These are phyloP conservation scores for Dryobotodes eremita DNA, from an alignment of 2,888 invertebrate species.

Conservation along the genomic window DNA sequence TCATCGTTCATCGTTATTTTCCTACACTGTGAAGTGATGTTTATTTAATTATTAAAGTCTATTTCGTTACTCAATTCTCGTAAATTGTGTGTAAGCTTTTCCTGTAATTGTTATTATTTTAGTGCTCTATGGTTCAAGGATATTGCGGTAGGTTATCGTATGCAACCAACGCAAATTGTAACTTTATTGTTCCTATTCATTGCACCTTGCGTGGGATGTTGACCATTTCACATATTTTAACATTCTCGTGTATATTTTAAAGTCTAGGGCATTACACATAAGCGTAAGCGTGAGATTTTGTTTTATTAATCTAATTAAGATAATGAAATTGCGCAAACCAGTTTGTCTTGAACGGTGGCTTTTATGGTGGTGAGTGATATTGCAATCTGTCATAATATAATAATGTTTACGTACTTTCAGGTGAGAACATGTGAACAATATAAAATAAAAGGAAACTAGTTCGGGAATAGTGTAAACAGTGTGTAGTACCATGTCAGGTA, in stretches of 20 bases:
- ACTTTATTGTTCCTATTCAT: conserved; percentile 75
- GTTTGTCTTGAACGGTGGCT: conserved; percentile 39
- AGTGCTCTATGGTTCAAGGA: conserved; percentile 72
- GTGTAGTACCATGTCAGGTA: conserved; percentile 90
- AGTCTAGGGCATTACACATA: conserved; percentile 18
- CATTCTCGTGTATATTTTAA: conserved; percentile 41
- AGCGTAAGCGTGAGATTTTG: conserved; percentile 7
- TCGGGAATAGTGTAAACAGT: conserved; percentile 74
- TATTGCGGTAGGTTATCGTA: conserved; percentile 76
- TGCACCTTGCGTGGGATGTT: conserved; percentile 87
- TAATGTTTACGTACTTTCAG: conserved; percentile 76
- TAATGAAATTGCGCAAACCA: conserved; percentile 44
- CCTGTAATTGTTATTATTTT: conserved; percentile 39
- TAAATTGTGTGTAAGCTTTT: conserved; percentile 49
- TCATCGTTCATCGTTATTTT: conserved; percentile 64
- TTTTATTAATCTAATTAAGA: conserved; percentile 50
- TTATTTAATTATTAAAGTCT: conserved; percentile 61
- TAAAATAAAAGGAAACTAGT: conserved; percentile 73
- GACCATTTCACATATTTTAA: conserved; percentile 72
- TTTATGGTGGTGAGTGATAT: conserved; percentile 45
- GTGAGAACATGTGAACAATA: conserved; percentile 81
- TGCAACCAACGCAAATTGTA: conserved; percentile 71
- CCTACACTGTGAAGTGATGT: conserved; percentile 60
- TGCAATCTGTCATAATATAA: conserved; percentile 39
- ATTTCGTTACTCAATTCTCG: conserved; percentile 46